Conservation (phyloP, 2,797 vertebrate species). For the Poeciliopsis paucimaculata region DNA sequence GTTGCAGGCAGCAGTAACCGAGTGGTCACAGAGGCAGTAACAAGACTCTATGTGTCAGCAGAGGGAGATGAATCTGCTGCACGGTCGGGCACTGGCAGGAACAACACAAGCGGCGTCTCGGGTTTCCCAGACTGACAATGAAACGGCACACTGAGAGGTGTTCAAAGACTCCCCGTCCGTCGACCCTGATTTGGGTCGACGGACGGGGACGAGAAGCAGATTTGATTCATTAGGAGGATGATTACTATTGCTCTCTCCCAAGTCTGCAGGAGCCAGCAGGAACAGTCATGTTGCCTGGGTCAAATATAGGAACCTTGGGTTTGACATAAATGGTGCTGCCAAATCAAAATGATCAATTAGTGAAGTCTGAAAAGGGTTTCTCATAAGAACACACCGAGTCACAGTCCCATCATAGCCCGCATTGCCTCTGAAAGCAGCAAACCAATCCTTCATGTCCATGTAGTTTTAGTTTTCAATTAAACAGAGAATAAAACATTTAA, state of each 20-base stretch:
- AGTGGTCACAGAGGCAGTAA: slow-evolving; percentile 50
- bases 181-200: neutral
- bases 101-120: slow-evolving; percentile 42
- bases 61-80: slow-evolving; percentile 29
- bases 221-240: slow-evolving; percentile 11
- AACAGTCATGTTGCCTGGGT: neutral
- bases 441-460: neutral
- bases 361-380: neutral
- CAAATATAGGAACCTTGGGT: neutral
- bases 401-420: neutral
- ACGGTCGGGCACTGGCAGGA: slow-evolving; percentile 36
- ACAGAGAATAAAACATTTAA: neutral
- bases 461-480: neutral
- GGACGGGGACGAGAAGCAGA: neutral
- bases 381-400: neutral
- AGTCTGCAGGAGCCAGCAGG: slow-evolving; percentile 9
- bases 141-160: slow-evolving; percentile 8
- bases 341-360: neutral
- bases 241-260: neutral
- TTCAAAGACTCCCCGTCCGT: neutral
- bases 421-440: neutral
- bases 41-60: slow-evolving; percentile 48
- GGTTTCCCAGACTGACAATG: slow-evolving; percentile 31
- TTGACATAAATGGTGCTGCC: neutral
- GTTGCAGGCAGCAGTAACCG: slow-evolving; percentile 72